Conservation (phyloP, 2,113 vertebrate species). For the Silurus glanis region DNA sequence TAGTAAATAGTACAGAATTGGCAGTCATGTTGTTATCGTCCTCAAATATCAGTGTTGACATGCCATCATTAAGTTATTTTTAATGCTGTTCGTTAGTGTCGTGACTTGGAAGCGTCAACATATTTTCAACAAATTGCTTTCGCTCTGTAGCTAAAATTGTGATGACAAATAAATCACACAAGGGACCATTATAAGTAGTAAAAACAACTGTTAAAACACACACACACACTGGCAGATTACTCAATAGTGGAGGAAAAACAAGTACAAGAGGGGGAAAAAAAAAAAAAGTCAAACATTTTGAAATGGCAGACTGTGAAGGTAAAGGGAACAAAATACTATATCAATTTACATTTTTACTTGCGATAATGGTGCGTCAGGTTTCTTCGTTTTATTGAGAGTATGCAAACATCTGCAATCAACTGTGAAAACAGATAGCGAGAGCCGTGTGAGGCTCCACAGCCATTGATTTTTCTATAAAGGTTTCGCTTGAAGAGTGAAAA, state of each 20-base stretch:
- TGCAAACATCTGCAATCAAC: not conserved
- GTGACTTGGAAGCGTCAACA: not conserved
- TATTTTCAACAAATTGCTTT: not conserved
- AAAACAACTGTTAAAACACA: not conserved
- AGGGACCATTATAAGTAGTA: not conserved
- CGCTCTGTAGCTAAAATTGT: not conserved
- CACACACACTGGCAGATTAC: not conserved
- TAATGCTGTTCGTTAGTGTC: not conserved
- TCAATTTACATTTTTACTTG: not conserved
- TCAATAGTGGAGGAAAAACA: no score
- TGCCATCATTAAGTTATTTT: not conserved
- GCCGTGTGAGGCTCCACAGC: not conserved
- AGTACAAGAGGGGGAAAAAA: not conserved
- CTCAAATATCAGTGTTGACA: not conserved
- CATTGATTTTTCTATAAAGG: not conserved
- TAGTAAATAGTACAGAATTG: not conserved
- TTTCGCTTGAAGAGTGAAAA: constrained; percentile 28
- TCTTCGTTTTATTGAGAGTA: not conserved
- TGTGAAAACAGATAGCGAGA: no score
- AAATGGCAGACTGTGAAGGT: not conserved
- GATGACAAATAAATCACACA: not conserved
- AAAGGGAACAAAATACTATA: not conserved
- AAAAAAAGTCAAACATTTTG: not conserved
- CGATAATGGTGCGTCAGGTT: not conserved
- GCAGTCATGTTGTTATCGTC: not conserved